Percentiles rank a stretch among this genome's conserved stretches.
These are phyloP conservation scores for Sminthurinus signatus DNA, from an alignment of 1,140 invertebrate species.

Conservation along the genomic window DNA sequence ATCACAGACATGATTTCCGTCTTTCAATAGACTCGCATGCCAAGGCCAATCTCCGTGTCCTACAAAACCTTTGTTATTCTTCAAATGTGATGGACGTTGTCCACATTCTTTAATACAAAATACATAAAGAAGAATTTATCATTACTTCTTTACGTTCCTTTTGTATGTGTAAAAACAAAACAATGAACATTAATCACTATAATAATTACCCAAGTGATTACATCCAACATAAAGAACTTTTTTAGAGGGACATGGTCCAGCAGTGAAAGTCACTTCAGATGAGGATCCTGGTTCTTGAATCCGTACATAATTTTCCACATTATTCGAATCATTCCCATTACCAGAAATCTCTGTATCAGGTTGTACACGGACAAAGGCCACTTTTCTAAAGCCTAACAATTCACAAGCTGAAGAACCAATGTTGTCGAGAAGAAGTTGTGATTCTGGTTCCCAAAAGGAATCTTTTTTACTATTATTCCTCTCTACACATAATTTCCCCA, in stretches of 20 bases:
- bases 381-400: slow-evolving; percentile 40
- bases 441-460: slow-evolving; percentile 41
- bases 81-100: slow-evolving; percentile 49
- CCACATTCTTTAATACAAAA: slow-evolving; percentile 75
- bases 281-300: slow-evolving; percentile 51
- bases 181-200: too few species aligned
- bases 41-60: slow-evolving; percentile 64
- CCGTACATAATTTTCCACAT: slow-evolving; percentile 28
- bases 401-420: slow-evolving; percentile 42
- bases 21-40: slow-evolving; percentile 73
- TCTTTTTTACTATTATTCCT: slow-evolving; percentile 24
- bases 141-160: too few species aligned
- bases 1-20: slow-evolving; percentile 80
- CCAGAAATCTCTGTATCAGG: slow-evolving; percentile 29
- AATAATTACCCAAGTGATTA: slow-evolving; percentile 61
- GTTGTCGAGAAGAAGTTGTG: slow-evolving; percentile 42
- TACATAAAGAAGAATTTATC: slow-evolving; percentile 21
- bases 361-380: slow-evolving; percentile 38
- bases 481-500: slow-evolving; percentile 40
- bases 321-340: slow-evolving; percentile 6
- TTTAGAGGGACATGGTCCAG: slow-evolving; percentile 63
- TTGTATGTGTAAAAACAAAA: too few species aligned
- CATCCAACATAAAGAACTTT: slow-evolving; percentile 73
- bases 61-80: slow-evolving; percentile 29
- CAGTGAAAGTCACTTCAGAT: slow-evolving; percentile 69